Evolutionary conservation across 2,113 vertebrate species (phyloP).

Genomic region (Dryoscopus gambensis): DNA sequence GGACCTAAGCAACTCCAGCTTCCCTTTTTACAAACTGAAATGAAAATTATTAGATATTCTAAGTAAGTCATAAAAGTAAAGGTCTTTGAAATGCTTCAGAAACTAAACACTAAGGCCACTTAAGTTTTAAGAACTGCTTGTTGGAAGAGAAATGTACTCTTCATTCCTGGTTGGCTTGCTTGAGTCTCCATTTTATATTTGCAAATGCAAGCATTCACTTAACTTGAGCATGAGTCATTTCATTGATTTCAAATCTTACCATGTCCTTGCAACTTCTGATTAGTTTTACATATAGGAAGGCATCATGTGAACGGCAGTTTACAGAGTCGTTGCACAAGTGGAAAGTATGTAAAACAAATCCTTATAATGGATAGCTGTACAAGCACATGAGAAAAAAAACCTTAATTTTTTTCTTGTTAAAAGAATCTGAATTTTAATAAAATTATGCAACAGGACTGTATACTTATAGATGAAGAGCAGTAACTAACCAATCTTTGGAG

Average conservation of each 20-base stretch:
- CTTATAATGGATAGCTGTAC: background rate
- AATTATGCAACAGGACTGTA: background rate
- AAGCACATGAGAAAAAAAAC: background rate
- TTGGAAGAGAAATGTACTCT: background rate
- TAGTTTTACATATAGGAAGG: background rate
- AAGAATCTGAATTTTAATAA: background rate
- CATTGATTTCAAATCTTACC: background rate
- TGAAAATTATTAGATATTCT: background rate
- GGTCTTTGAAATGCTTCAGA: background rate
- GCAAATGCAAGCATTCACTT: background rate
- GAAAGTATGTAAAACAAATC: background rate
- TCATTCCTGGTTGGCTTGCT: background rate
- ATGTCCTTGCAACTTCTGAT: background rate
- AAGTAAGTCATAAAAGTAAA: background rate
- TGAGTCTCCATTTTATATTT: background rate
- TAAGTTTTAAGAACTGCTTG: background rate
- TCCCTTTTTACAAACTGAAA: background rate
- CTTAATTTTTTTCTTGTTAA: background rate
- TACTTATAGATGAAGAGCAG: background rate
- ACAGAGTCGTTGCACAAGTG: background rate
- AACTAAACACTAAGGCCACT: background rate
- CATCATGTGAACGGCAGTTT: background rate
- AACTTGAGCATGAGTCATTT: background rate
- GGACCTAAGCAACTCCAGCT: background rate
- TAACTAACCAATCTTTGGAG: background rate